phyloP scores from a whole-genome alignment of 2,797 vertebrate genomes.

The Diceros bicornis region DNA sequence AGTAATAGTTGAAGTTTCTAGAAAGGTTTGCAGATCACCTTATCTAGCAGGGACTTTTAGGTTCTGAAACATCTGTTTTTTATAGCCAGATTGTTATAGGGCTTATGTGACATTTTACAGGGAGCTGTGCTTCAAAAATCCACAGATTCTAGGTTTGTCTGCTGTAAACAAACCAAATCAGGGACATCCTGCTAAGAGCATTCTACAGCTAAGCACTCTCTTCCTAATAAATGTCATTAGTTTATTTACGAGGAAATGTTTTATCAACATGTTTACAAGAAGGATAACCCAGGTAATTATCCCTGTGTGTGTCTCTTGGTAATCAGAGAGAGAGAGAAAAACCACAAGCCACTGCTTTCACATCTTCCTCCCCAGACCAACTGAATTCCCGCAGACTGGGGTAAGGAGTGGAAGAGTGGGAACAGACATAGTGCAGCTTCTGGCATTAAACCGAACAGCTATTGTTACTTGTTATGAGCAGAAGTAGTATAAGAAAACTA shows the following conservation, averaged over 20 bases:
- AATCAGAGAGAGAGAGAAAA: background rate
- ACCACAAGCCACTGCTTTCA: background rate
- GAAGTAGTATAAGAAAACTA: background rate
- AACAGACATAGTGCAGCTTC: background rate
- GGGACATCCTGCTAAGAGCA: background rate
- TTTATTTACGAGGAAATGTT: background rate
- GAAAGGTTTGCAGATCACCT: background rate
- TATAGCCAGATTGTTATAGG: background rate
- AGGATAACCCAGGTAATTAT: background rate
- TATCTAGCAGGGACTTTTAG: background rate
- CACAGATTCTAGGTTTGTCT: background rate
- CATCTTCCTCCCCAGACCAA: background rate
- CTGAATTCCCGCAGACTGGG: background rate
- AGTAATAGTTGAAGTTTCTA: background rate
- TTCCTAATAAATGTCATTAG: background rate
- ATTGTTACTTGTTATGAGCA: background rate
- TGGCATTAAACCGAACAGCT: background rate
- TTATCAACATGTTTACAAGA: background rate
- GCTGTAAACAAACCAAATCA: background rate
- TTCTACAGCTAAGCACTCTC: background rate
- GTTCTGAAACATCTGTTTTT: background rate
- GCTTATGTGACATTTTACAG: background rate
- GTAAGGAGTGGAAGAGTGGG: background rate
- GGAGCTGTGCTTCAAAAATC: background rate
- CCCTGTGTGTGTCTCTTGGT: background rate